Conservation (phyloP, 2,113 vertebrate species). For the Pungitius pungitius region DNA sequence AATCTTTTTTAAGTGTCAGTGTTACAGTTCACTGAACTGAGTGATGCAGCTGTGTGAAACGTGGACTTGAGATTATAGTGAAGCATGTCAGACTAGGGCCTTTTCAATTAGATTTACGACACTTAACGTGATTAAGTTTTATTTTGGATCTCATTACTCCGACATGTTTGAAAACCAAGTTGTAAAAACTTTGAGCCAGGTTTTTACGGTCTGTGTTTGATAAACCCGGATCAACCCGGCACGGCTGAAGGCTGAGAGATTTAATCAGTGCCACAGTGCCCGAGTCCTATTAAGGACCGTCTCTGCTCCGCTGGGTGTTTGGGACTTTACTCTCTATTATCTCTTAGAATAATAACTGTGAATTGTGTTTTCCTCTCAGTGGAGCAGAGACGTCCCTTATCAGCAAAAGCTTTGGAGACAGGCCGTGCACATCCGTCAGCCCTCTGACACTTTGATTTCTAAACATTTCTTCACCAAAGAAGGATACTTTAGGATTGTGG, state of each 20-base stretch:
- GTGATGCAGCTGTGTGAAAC: slow-evolving; percentile 8
- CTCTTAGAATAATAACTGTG: neutral
- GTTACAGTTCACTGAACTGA: slow-evolving; percentile 8
- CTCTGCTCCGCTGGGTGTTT: neutral
- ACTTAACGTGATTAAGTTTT: neutral
- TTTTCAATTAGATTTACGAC: neutral
- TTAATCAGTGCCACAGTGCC: slow-evolving; percentile 2
- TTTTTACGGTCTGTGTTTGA: neutral
- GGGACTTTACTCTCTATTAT: neutral
- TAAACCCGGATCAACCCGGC: neutral
- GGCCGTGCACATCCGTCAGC: slow-evolving; percentile 7
- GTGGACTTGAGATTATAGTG: neutral
- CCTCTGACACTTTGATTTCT: neutral
- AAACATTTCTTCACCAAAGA: neutral
- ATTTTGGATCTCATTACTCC: neutral
- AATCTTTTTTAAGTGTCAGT: slow-evolving; percentile 14
- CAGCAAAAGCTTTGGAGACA: neutral
- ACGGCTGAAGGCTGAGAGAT: slow-evolving; percentile 4
- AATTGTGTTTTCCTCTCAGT: neutral
- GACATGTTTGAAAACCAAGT: neutral
- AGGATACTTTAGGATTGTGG: neutral
- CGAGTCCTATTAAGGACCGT: neutral
- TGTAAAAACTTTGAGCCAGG: neutral
- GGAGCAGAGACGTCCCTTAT: no score
- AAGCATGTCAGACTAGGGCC: neutral